These are phyloP conservation scores for Lepus americanus DNA, from an alignment of 2,113 vertebrate species.

Conservation along the genomic window DNA sequence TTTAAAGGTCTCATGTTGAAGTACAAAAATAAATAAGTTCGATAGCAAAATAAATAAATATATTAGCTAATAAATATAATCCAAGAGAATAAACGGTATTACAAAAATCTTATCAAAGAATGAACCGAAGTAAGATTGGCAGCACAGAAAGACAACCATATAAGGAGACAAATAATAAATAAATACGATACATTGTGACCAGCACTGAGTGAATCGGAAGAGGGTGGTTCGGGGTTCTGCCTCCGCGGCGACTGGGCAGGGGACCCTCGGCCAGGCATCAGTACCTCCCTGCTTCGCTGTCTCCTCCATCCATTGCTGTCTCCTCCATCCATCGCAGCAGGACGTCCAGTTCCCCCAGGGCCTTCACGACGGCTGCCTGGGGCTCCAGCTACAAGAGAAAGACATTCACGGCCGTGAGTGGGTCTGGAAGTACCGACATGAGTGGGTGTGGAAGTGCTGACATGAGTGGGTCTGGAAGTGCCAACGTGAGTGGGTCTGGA, in stretches of 20 bases:
- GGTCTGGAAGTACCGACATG: neutral
- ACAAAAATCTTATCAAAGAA: conserved; percentile 43
- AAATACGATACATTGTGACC: conserved; percentile 27
- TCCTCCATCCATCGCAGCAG: conserved; percentile 91
- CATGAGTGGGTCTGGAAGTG: too few relatives aligned
- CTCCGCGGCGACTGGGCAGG: neutral
- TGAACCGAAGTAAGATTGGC: neutral
- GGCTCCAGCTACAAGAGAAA: conserved; percentile 86
- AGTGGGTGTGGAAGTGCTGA: neutral
- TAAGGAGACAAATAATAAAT: conserved; percentile 44
- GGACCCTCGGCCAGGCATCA: neutral
- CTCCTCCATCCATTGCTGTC: neutral
- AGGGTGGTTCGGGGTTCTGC: neutral
- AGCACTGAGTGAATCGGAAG: neutral
- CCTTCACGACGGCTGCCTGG: conserved; percentile 87
- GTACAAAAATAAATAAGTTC: conserved; percentile 76
- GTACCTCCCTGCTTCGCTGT: neutral
- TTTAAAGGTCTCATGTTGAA: neutral
- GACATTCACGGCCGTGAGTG: neutral
- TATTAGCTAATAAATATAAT: conserved; percentile 72
- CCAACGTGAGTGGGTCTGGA: neutral
- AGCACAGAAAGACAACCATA: neutral
- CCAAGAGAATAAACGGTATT: conserved; percentile 19
- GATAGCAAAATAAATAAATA: conserved; percentile 76
- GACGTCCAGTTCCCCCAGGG: conserved; percentile 91